phyloP scores from a whole-genome alignment of 2,797 vertebrate species.

The Meda fulgida region DNA sequence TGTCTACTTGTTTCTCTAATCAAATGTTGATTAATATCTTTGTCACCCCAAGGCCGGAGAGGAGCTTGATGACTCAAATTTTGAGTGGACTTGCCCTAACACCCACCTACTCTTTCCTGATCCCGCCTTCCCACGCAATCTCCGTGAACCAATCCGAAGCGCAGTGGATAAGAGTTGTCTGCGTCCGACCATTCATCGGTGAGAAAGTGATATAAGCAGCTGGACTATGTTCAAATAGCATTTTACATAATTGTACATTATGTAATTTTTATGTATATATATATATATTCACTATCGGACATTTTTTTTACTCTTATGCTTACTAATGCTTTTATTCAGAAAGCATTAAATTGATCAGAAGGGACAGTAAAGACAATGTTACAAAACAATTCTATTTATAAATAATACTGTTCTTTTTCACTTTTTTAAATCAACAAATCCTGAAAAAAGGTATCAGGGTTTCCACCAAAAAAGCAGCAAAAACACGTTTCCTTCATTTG shows the following conservation, averaged over 20 bases:
- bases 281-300: background rate
- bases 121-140: slow-evolving; percentile 90
- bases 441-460: background rate
- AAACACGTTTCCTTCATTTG: background rate
- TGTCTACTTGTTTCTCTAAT: slow-evolving; percentile 8
- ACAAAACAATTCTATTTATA: background rate
- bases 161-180: slow-evolving; percentile 97
- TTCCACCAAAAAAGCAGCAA: background rate
- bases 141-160: slow-evolving; percentile 93
- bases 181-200: slow-evolving; percentile 84
- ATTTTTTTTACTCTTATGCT: background rate
- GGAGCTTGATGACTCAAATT: slow-evolving; percentile 95
- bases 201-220: slow-evolving; percentile 31
- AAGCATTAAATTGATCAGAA: background rate
- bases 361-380: background rate
- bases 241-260: background rate
- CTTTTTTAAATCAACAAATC: background rate
- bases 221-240: background rate
- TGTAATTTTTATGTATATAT: background rate
- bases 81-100: slow-evolving; percentile 98
- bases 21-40: slow-evolving; percentile 7
- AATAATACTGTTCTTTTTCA: background rate
- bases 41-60: slow-evolving; percentile 64
- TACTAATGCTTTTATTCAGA: background rate
- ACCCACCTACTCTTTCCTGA: slow-evolving; percentile 97